Evolutionary conservation across 2,797 vertebrate species (phyloP).

Genomic region (Enteromius unitaeniatus): DNA sequence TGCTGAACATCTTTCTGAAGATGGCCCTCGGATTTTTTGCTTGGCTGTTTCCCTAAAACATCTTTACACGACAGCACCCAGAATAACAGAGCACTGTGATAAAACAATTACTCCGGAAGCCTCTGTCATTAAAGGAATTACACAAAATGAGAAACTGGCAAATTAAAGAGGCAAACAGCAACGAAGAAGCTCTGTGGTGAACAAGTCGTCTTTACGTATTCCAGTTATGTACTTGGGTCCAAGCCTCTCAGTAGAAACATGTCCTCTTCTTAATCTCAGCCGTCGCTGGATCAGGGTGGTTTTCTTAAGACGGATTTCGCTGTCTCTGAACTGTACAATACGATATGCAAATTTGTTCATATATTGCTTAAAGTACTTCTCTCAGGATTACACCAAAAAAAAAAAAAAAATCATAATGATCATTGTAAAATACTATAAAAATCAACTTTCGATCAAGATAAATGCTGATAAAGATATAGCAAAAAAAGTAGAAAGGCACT

Average conservation of each 20-base stretch:
- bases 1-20: constrained; percentile 30
- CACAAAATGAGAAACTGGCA: background rate
- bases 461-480: constrained; percentile 84
- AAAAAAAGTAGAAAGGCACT: constrained; percentile 97
- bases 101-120: constrained; percentile 27
- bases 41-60: constrained; percentile 25
- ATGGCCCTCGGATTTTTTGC: constrained; percentile 9
- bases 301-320: constrained; percentile 38
- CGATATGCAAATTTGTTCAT: constrained; percentile 84
- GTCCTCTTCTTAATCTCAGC: constrained; percentile 40
- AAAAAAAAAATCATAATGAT: constrained; percentile 70
- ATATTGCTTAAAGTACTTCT: constrained; percentile 80
- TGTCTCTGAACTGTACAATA: constrained; percentile 86
- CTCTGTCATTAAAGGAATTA: constrained; percentile 31
- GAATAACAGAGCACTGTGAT: constrained; percentile 33
- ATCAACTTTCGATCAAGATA: constrained; percentile 77
- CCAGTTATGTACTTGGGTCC: constrained; percentile 83
- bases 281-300: constrained; percentile 15
- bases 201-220: constrained; percentile 63
- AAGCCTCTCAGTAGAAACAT: constrained; percentile 62
- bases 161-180: constrained; percentile 10
- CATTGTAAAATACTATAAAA: constrained; percentile 73
- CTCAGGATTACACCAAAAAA: constrained; percentile 50
- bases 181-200: constrained; percentile 31
- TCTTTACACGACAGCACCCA: constrained; percentile 23